Conservation (phyloP, 2,797 vertebrate species). For the Hypotaenidia philippensis region DNA sequence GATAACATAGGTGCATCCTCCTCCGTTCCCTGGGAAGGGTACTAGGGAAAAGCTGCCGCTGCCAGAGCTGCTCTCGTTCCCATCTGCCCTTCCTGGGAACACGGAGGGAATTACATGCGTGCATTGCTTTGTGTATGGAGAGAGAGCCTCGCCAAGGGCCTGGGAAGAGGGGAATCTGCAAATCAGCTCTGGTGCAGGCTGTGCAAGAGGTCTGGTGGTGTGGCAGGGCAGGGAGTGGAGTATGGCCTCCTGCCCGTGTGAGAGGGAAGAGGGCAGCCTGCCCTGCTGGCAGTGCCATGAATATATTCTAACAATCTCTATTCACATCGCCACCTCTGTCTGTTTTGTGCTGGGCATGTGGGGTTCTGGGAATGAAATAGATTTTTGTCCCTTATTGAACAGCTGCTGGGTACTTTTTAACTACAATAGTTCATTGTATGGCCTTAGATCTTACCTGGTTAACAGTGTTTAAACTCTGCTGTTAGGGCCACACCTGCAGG, state of each 20-base stretch:
- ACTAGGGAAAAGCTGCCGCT: not conserved
- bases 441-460: not conserved
- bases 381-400: not conserved
- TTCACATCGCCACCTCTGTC: not conserved
- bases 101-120: not conserved
- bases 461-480: not conserved
- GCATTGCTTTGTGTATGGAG: rapidly evolving
- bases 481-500: not conserved
- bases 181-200: not conserved
- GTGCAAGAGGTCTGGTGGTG: not conserved
- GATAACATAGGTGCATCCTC: constrained; percentile 6
- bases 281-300: not conserved
- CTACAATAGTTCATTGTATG: rapidly evolving
- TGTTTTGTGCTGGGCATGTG: rapidly evolving
- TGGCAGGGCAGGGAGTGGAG: not conserved
- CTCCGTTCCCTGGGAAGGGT: constrained; percentile 9
- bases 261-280: not conserved
- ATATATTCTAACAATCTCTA: not conserved
- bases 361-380: not conserved
- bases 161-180: not conserved
- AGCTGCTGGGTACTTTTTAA: not conserved
- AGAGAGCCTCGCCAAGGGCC: rapidly evolving
- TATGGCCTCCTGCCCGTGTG: not conserved
- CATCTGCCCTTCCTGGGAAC: not conserved
- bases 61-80: not conserved